phyloP scores from a whole-genome alignment of 2,888 invertebrate species.

The Ophion slaviceki region DNA sequence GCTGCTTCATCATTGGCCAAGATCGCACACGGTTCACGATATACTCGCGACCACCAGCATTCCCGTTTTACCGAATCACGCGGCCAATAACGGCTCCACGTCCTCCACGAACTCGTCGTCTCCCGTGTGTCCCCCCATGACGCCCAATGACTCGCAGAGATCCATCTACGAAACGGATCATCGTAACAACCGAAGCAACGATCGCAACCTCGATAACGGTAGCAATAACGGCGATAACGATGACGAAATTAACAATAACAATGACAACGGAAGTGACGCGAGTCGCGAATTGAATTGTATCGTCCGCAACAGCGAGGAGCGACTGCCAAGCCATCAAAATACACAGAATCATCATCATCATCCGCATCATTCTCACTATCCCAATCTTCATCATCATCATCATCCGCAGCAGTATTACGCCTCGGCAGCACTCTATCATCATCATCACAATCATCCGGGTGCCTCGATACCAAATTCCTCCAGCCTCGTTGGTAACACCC shows the following conservation, averaged over 20 bases:
- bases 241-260: conserved; percentile 67
- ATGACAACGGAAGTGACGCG: conserved; percentile 41
- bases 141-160: conserved; percentile 74
- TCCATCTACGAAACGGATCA: conserved; percentile 63
- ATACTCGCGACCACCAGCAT: conserved; percentile 77
- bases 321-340: conserved; percentile 68
- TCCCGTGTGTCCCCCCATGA: conserved; percentile 71
- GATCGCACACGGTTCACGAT: conserved; percentile 81
- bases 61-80: conserved; percentile 70
- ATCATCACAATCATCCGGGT: conserved; percentile 78
- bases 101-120: conserved; percentile 69
- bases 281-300: conserved; percentile 28
- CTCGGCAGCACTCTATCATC: conserved; percentile 80
- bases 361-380: conserved; percentile 65
- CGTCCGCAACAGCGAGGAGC: conserved; percentile 51
- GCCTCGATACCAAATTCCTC: conserved; percentile 66
- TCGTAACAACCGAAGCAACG: conserved; percentile 54
- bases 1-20: conserved; percentile 79
- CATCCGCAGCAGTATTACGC: conserved; percentile 82
- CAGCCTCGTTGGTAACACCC: conserved; percentile 64
- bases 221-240: conserved; percentile 54
- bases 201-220: conserved; percentile 40
- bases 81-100: conserved; percentile 70
- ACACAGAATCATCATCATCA: conserved; percentile 53
- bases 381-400: conserved; percentile 73